phyloP scores from a whole-genome alignment of 2,888 invertebrate species.

The Phalera bucephala region DNA sequence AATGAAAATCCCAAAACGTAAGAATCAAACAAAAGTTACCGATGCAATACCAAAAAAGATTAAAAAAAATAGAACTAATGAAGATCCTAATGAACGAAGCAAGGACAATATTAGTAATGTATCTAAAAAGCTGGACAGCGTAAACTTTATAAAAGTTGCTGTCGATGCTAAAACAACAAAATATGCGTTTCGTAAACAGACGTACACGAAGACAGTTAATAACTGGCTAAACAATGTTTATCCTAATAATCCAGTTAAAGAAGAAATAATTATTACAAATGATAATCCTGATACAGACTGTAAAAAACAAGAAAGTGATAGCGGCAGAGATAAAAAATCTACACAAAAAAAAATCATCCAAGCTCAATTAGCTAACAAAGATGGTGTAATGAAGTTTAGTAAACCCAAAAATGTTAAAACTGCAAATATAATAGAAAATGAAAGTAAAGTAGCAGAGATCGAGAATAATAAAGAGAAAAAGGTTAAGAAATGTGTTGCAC shows the following conservation, averaged over 20 bases:
- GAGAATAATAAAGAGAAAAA: conserved; percentile 37
- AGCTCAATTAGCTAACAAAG: conserved; percentile 60
- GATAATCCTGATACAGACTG: neutral
- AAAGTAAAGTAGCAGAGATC: conserved; percentile 10
- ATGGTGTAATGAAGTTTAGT: conserved; percentile 64
- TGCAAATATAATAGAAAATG: conserved; percentile 6
- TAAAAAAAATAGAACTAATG: conserved; percentile 24
- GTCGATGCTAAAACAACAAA: neutral
- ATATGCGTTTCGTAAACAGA: neutral
- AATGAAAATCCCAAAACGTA: conserved; percentile 21
- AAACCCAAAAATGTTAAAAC: conserved; percentile 40
- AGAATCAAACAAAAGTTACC: conserved; percentile 22
- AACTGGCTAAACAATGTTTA: neutral
- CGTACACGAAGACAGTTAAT: conserved; percentile 3
- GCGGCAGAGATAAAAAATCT: conserved; percentile 11
- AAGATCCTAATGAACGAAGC: too few relatives aligned
- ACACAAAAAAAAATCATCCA: conserved; percentile 50
- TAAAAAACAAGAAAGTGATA: conserved; percentile 1
- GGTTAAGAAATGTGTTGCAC: conserved; percentile 56
- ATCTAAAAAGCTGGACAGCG: neutral
- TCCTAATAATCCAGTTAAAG: neutral
- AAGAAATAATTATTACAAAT: neutral
- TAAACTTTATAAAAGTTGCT: neutral
- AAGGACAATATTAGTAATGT: neutral
- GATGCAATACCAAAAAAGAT: conserved; percentile 32